Base-by-base conservation (phyloP, 2,797 vertebrate species). In the Phataginus tetradactyla region DNA sequence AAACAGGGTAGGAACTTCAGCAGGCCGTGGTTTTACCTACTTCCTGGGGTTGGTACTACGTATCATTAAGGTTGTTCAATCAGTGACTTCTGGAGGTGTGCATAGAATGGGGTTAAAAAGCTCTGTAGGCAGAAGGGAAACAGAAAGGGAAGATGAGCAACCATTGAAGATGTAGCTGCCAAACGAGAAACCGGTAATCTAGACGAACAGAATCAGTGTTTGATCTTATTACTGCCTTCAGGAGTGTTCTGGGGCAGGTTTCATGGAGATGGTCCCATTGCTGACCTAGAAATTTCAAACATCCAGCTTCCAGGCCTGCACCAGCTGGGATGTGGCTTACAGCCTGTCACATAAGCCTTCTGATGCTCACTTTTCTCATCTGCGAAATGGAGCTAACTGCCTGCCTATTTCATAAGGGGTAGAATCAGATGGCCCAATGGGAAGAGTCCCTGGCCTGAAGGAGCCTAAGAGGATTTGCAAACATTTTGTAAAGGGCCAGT, bases 131-230 rank as follows among this genome's bases (percentile, higher is more conserved):
- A 51, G 32, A 86, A 88, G 18, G 49, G 45, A 75, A 77, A 51
- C 34, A 34, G 32, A 86, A 69, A 86, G 75, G 63, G 63, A 93
- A 96, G 64, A 91, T 94, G 51, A 77, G 71, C 86, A 86, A 5
- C n/a, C 51, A 23, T 79, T 37, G 39, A 93, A 81, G 87, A 34
- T 18, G 8, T 12, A 18, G 80, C 55, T 92, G 42, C 69, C 71
- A 32, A 80, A 49, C 23, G 57, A 90, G 91, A 89, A 89, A 14
- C 69, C 3, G 11, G 17, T 68, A 69, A 81, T 83, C 49, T 55
- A 51, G 83, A 39, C n/a, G 86, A 64, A 34, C 5, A 55, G 86
- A 85, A 51, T 49, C 71, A 2, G 9, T 34, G 78, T 83, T 37
- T 39, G 69, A 71, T 51, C 57, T 69, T 21, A 4, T 32, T 53